These are phyloP conservation scores for Pteronotus mesoamericanus DNA, from an alignment of 2,797 vertebrate species.

Conservation along the genomic window DNA sequence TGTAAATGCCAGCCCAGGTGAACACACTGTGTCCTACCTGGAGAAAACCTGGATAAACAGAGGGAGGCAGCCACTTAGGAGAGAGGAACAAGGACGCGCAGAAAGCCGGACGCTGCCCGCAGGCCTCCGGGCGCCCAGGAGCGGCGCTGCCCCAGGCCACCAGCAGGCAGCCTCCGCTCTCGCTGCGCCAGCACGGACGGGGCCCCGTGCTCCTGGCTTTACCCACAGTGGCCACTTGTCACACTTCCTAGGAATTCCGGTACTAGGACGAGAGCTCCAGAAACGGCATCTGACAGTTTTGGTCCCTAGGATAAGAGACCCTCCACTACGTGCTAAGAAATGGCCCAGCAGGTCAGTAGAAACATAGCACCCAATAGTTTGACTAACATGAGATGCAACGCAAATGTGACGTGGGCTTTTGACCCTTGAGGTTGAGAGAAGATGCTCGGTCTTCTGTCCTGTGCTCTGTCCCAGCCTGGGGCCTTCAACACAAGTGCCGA, in stretches of 20 bases:
- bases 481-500: neutral
- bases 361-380: neutral
- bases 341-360: neutral
- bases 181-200: neutral
- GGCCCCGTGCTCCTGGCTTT: rapidly evolving
- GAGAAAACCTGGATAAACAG: neutral
- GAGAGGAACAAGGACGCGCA: neutral
- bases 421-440: neutral
- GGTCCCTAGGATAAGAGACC: neutral
- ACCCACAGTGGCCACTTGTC: neutral
- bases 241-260: neutral
- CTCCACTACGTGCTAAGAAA: neutral
- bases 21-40: neutral
- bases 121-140: rapidly evolving
- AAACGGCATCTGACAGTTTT: neutral
- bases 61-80: neutral
- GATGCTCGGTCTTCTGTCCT: neutral
- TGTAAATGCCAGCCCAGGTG: neutral
- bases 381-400: neutral
- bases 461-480: too few species aligned
- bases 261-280: too few species aligned
- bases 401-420: neutral
- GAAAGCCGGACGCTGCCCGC: neutral
- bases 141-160: neutral
- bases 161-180: neutral